phyloP scores from a whole-genome alignment of 2,797 vertebrate genomes.

The Chrysocyon brachyurus region DNA sequence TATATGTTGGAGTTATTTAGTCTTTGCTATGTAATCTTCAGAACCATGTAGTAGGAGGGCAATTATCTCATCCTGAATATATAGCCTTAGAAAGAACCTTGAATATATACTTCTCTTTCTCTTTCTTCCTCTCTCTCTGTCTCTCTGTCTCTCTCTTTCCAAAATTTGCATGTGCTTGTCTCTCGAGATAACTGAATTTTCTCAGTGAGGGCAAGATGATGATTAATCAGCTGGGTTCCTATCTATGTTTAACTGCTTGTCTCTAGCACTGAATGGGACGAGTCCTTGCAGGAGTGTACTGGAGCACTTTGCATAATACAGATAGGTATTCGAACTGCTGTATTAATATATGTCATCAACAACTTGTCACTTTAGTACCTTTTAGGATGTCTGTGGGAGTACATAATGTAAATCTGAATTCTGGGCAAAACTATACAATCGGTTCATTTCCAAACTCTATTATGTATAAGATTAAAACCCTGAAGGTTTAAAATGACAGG shows the following conservation, averaged over 20 bases:
- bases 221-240: neutral
- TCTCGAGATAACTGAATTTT: slow-evolving; percentile 38
- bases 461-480: slow-evolving; percentile 86
- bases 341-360: slow-evolving; percentile 76
- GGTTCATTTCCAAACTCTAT: slow-evolving; percentile 83
- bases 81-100: neutral
- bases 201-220: neutral
- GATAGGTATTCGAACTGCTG: slow-evolving; percentile 79
- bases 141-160: neutral
- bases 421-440: slow-evolving; percentile 76
- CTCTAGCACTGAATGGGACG: slow-evolving; percentile 81
- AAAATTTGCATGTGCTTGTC: slow-evolving; percentile 32
- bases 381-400: slow-evolving; percentile 72
- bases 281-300: slow-evolving; percentile 70
- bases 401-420: slow-evolving; percentile 87
- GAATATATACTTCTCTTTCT: neutral
- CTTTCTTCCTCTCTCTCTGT: neutral
- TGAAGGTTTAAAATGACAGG: slow-evolving; percentile 86
- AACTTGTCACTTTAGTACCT: slow-evolving; percentile 67
- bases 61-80: neutral
- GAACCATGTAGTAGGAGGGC: neutral
- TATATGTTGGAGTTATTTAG: neutral
- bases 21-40: slow-evolving; percentile 3
- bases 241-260: slow-evolving; percentile 60
- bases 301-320: slow-evolving; percentile 80